phyloP scores from a whole-genome alignment of 2,888 invertebrate genomes.

The Tridacna gigas region DNA sequence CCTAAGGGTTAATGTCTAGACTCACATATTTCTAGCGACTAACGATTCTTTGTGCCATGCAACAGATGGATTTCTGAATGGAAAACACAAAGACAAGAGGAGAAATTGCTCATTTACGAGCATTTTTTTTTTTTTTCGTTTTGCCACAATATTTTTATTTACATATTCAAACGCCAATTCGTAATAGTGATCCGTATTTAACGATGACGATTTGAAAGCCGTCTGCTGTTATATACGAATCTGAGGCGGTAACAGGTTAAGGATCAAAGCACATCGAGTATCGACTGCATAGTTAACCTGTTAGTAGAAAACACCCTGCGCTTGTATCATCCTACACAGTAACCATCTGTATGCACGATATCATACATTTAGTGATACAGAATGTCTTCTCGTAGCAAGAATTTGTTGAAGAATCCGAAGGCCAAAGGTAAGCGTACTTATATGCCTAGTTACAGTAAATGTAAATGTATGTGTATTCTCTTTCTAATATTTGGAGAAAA shows the following conservation, averaged over 20 bases:
- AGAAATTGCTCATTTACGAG: background rate
- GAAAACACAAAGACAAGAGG: too few relatives aligned
- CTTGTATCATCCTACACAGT: background rate
- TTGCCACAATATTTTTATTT: background rate
- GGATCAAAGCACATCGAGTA: background rate
- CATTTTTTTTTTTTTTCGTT: background rate
- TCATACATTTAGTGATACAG: background rate
- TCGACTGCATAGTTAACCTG: background rate
- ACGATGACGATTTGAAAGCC: background rate
- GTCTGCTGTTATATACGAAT: background rate
- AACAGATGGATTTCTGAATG: too few relatives aligned
- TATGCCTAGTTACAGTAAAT: background rate
- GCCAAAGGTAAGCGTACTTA: constrained; percentile 5
- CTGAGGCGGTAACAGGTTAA: background rate
- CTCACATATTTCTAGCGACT: too few relatives aligned
- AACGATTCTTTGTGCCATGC: background rate
- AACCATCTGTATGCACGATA: background rate
- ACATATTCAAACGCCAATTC: background rate
- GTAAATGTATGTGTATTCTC: background rate
- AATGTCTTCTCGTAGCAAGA: constrained; percentile 16
- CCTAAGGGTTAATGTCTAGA: too few relatives aligned
- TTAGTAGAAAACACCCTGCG: background rate
- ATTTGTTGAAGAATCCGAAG: constrained; percentile 9
- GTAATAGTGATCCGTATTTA: background rate
- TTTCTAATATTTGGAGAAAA: background rate